phyloP scores from a whole-genome alignment of 2,888 invertebrate genomes.

The Chrysodeixis includens region DNA sequence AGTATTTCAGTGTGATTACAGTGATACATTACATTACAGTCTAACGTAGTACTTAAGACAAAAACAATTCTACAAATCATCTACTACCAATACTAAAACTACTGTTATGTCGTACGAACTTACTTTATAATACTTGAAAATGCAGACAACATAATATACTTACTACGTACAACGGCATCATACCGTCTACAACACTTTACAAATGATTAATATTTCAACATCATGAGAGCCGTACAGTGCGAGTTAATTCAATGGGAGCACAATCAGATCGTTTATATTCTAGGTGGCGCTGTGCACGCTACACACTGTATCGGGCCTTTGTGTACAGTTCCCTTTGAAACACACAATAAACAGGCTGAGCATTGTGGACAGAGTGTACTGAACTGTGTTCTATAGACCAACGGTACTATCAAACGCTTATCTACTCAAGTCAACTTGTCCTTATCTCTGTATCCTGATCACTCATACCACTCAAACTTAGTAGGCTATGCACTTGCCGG shows the following conservation, averaged over 20 bases:
- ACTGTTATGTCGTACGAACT: no score
- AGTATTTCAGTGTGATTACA: background rate
- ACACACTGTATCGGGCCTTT: slow-evolving; percentile 71
- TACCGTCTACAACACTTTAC: slow-evolving; percentile 31
- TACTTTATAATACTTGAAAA: no score
- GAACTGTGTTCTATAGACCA: slow-evolving; percentile 63
- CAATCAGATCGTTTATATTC: slow-evolving; percentile 64
- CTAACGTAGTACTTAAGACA: background rate
- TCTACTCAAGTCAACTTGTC: slow-evolving; percentile 40
- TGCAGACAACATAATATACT: no score
- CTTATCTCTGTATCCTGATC: slow-evolving; percentile 28
- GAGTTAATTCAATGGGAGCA: slow-evolving; percentile 62
- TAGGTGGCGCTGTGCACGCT: slow-evolving; percentile 61
- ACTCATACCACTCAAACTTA: slow-evolving; percentile 20
- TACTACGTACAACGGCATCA: background rate
- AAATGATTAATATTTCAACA: slow-evolving; percentile 56
- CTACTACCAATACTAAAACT: background rate
- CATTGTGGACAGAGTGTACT: slow-evolving; percentile 67
- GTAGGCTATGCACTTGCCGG: slow-evolving; percentile 10
- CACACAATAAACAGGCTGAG: slow-evolving; percentile 75
- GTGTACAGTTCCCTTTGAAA: slow-evolving; percentile 73
- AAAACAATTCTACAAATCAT: background rate
- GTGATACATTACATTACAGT: no score
- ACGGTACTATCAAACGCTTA: slow-evolving; percentile 48
- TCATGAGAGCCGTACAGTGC: slow-evolving; percentile 54